Evolutionary conservation across 2,797 vertebrate genomes (phyloP), one percentile per base, ranked within the genome.

Genomic region (Heliangelus exortis): DNA sequence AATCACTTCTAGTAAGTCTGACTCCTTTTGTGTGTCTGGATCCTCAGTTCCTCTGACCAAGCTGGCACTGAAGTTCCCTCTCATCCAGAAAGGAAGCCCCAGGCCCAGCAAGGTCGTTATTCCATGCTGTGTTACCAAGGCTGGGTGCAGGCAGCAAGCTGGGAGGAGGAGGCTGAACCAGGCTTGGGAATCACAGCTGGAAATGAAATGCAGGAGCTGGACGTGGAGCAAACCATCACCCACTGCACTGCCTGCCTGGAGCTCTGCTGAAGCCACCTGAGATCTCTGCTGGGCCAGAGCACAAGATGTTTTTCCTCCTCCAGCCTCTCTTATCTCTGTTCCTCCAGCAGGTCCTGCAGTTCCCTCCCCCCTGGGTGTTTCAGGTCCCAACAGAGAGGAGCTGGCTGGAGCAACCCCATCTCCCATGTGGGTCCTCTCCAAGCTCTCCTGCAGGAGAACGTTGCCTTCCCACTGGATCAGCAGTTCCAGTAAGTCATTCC

Each of bases 401-500:
- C 19, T 6, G 41, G 19, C 22, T 23, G 1, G 57, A 65, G 68
- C 53, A 6, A 2, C 36, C 34, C 17, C 31, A 0, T 4, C 3
- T 13, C 45, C 36, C 19, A 1, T 7, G 6, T 3, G 45, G 18
- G 6, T 86, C 73, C 26, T 23, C 9, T 36, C 65, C 90, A 57
- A 29, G 9, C 87, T 80, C 82, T 91, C 77, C 65, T 26, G 81
- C 66, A 3, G 25, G n/a, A 59, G 66, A 87, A 41, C 47, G 7
- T 45, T 96, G 61, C 93, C 91, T 75, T 79, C 41, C 51, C 12
- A 10, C 71, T 9, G 88, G 72, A 78, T 73, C 71, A 29, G 43
- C 59, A 18, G 68, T 15, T 97, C 97, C 96, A 96, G 96, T 36
- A 69, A 96, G 91, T 91, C 55, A 55, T 96, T 97, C 96, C 96